These are phyloP conservation scores for Drosophila oshimai DNA, from an alignment of 1,140 invertebrate species.

Conservation along the genomic window DNA sequence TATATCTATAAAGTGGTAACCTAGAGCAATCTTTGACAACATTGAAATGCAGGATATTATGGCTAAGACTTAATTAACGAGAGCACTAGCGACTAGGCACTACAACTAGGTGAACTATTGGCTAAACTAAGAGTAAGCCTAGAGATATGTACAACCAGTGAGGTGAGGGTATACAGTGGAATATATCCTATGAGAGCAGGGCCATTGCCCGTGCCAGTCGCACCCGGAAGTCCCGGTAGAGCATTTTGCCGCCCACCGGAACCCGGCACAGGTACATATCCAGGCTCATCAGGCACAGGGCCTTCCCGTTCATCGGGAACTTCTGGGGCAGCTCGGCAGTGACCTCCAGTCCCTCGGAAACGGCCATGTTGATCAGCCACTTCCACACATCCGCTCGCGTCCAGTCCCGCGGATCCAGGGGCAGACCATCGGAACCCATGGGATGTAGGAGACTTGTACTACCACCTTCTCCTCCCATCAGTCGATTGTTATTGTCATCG, in stretches of 20 bases:
- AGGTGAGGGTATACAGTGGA: not conserved
- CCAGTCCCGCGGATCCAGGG: conserved; percentile 88
- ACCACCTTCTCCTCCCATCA: conserved; percentile 12
- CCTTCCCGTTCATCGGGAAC: conserved; percentile 91
- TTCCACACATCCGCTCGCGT: conserved; percentile 86
- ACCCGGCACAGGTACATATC: conserved; percentile 89
- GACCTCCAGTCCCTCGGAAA: conserved; percentile 84
- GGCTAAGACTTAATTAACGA: conserved; percentile 52
- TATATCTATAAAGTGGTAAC: not conserved
- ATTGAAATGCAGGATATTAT: conserved; percentile 57
- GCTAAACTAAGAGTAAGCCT: conserved; percentile 12
- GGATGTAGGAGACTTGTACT: conserved; percentile 43
- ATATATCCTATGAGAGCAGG: conserved; percentile 57
- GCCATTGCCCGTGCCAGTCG: conserved; percentile 78
- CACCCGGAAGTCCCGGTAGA: conserved; percentile 84
- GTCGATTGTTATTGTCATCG: conserved; percentile 59
- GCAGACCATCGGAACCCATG: conserved; percentile 73
- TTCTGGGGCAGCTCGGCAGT: conserved; percentile 84
- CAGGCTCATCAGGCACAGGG: conserved; percentile 88
- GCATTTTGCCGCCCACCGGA: conserved; percentile 87
- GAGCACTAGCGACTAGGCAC: conserved; percentile 57
- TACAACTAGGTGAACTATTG: conserved; percentile 44
- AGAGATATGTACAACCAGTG: conserved; percentile 61
- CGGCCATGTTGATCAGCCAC: conserved; percentile 86
- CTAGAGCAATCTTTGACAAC: conserved; percentile 33